Percentiles rank a stretch among this genome's conserved stretches.
Conservation (phyloP, 2,888 invertebrate species). For the Gortyna flavago region DNA sequence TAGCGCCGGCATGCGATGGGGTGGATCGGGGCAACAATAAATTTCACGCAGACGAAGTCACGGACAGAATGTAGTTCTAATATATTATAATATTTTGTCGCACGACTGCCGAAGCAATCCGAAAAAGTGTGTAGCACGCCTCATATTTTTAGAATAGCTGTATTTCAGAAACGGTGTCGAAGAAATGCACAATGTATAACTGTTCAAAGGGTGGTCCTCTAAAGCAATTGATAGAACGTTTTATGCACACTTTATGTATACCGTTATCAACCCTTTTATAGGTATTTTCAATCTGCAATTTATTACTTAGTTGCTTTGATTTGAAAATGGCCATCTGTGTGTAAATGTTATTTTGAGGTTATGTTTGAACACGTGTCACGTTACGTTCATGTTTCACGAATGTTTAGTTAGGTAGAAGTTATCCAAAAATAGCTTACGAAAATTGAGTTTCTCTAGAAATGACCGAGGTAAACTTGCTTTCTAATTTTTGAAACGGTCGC, state of each 20-base stretch:
- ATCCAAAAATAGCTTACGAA: slow-evolving; percentile 6
- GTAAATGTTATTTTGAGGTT: slow-evolving; percentile 38
- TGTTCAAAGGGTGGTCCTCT: not conserved
- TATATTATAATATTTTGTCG: not conserved
- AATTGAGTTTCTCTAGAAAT: not conserved
- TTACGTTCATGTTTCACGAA: not conserved
- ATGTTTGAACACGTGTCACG: slow-evolving; percentile 46
- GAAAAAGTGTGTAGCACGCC: not conserved
- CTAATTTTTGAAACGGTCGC: not conserved
- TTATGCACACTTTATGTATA: not conserved
- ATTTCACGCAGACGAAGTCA: not conserved
- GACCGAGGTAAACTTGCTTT: not conserved
- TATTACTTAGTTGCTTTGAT: not conserved
- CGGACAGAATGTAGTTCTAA: not conserved
- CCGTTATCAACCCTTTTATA: not conserved
- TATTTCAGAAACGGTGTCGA: not conserved
- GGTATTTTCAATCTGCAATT: not conserved
- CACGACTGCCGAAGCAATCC: not conserved
- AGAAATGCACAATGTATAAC: not conserved
- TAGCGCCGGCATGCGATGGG: not conserved
- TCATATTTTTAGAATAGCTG: not conserved
- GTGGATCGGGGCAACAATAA: not conserved
- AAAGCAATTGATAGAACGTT: not conserved
- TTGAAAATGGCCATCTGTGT: not conserved
- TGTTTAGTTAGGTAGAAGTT: not conserved